Percentiles rank a stretch among this genome's conserved stretches.
phyloP scores from a whole-genome alignment of 35 echinoderm and acorn worm species.

The Eucidaris tribuloides region DNA sequence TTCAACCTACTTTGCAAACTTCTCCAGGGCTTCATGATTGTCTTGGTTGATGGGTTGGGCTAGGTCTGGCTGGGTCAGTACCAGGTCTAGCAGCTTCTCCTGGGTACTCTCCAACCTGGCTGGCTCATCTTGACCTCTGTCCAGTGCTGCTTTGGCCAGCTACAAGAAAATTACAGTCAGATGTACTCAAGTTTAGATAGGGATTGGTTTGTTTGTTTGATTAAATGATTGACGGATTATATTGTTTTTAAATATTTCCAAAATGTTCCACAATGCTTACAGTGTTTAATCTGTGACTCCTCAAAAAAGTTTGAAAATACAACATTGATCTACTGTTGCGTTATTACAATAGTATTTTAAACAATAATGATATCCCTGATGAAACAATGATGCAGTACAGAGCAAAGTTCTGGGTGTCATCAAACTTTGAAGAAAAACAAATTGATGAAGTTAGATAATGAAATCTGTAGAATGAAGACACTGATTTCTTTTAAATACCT shows the following conservation, averaged over 20 bases:
- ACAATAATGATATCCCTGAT: too few species aligned
- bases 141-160: slow-evolving; percentile 32
- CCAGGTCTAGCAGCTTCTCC: not conserved
- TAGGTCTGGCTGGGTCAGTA: slow-evolving; percentile 8
- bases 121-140: slow-evolving; percentile 25
- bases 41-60: slow-evolving; percentile 46
- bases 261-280: too few species aligned
- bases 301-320: too few species aligned
- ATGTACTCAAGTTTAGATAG: not conserved
- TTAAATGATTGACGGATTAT: too few species aligned
- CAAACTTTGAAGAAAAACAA: not conserved
- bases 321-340: too few species aligned
- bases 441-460: not conserved
- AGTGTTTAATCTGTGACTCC: too few species aligned
- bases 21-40: not conserved
- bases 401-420: not conserved
- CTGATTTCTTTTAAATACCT: too few species aligned
- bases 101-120: slow-evolving; percentile 7
- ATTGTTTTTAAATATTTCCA: too few species aligned
- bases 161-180: slow-evolving; percentile 15
- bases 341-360: too few species aligned
- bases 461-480: not conserved
- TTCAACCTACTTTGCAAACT: not conserved
- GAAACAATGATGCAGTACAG: not conserved
- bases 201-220: not conserved